Base-by-base conservation (phyloP, 2,113 vertebrate species). In the Machaerirhynchus nigripectus region DNA sequence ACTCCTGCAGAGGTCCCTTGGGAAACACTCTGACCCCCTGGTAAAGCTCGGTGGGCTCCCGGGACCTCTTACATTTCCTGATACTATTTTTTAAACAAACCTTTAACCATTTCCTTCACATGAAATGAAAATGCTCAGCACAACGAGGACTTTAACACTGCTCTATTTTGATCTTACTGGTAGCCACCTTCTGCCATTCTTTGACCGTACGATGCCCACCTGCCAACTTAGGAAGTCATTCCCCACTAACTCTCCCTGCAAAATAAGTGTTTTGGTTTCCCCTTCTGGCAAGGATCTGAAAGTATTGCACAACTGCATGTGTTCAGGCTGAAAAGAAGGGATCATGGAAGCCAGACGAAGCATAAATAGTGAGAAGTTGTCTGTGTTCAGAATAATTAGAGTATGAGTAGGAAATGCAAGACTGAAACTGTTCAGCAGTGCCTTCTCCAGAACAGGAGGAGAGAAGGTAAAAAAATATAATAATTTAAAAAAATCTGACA, bases 121-220 rank as follows among this genome's bases (percentile, higher is more conserved):
- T 26, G 57, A 23, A 28, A 22, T 21, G 27, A 49, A 85, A 87
- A 26, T n/a, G 70, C 65, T 68, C 37, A n/a, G 52, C 53, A 53
- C 35, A 26, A 7, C 5, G 8, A 42, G 8, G 44, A 39, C 26
- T 37, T 50, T 42, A 67, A 20, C 44, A 7, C 22, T 16, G 20
- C 24, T 27, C 27, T 26, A 0, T 42, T 84, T 44, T 50, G 47
- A 42, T 55, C 17, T 64, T 5, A 11, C 14, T 13, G 33, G 6
- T 10, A 42, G 47, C 31, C 33, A 35, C 44, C 46, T 74, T 52
- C 50, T 71, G 52, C 65, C 26, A 3, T 46, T 47, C 47, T 64
- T 52, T 1, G 0, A 7, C 4, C 15, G 4, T 6, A 6, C 8
- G 46, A 23, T 81, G 69, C 26, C 27, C 60, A 49, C 26, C 12